Evolutionary conservation across 2,113 vertebrate genomes (phyloP).

Genomic region (Oryzias woworae): DNA sequence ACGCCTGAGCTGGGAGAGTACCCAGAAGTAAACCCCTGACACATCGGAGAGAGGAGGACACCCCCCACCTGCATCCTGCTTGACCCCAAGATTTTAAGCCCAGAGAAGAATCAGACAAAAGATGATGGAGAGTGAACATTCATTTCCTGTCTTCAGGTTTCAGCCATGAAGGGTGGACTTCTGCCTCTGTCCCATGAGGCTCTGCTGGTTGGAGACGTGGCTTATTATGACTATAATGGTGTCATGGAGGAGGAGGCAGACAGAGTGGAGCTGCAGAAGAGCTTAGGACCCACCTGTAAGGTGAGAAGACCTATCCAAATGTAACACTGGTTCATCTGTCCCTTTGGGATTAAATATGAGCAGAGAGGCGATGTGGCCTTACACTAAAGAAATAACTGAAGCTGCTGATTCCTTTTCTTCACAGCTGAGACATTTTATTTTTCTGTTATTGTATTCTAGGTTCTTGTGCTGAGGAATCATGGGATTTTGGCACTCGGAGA

Average conservation of each 20-base stretch:
- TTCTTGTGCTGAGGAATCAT: slow-evolving; percentile 95
- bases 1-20: no score
- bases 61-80: no score
- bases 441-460: slow-evolving; percentile 68
- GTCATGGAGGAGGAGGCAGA: slow-evolving; percentile 91
- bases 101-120: not conserved
- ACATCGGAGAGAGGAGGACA: no score
- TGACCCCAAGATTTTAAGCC: no score
- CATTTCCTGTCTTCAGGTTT: slow-evolving; percentile 78
- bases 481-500: slow-evolving; percentile 92
- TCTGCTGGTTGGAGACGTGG: slow-evolving; percentile 88
- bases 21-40: no score
- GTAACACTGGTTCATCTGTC: not conserved
- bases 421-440: not conserved
- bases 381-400: slow-evolving; percentile 16
- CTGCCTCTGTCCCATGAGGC: slow-evolving; percentile 92
- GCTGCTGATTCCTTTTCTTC: not conserved
- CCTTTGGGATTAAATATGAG: slow-evolving; percentile 1
- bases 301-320: slow-evolving; percentile 63
- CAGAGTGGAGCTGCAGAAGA: slow-evolving; percentile 92
- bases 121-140: slow-evolving; percentile 11
- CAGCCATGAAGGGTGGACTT: slow-evolving; percentile 92
- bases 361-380: slow-evolving; percentile 7
- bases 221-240: slow-evolving; percentile 90
- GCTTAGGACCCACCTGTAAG: slow-evolving; percentile 94